These are phyloP conservation scores for silkworm (Bombyx mori) DNA, from an alignment of 1,140 invertebrate species.

Conservation along the genomic window ASM3026992v2 NC_085126.1:8732001-8732500, in stretches of 20 bases:
- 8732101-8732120: slow-evolving; percentile 31
- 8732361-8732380: slow-evolving; percentile 34
- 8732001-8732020: slow-evolving; percentile 59
- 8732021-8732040: slow-evolving; percentile 32
- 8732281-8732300: slow-evolving; percentile 66
- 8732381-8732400: slow-evolving; percentile 21
- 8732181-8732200: slow-evolving; percentile 51
- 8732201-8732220: slow-evolving; percentile 49
- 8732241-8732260: slow-evolving; percentile 52
- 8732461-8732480: slow-evolving; percentile 54
- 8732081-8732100: not conserved
- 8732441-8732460: slow-evolving; percentile 38
- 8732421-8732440: slow-evolving; percentile 57
- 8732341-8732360: slow-evolving; percentile 29
- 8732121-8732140: slow-evolving; percentile 52
- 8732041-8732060: slow-evolving; percentile 50
- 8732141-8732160: slow-evolving; percentile 59
- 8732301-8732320: slow-evolving; percentile 48
- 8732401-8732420: slow-evolving; percentile 31
- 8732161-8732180: slow-evolving; percentile 46
- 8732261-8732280: slow-evolving; percentile 62
- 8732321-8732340: slow-evolving; percentile 46
- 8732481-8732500: slow-evolving; percentile 40
- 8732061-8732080: slow-evolving; percentile 21
- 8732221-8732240: slow-evolving; percentile 35